These are phyloP conservation scores for Microdon myrmicae DNA, from an alignment of 2,888 invertebrate genomes.

Conservation along the genomic window DNA sequence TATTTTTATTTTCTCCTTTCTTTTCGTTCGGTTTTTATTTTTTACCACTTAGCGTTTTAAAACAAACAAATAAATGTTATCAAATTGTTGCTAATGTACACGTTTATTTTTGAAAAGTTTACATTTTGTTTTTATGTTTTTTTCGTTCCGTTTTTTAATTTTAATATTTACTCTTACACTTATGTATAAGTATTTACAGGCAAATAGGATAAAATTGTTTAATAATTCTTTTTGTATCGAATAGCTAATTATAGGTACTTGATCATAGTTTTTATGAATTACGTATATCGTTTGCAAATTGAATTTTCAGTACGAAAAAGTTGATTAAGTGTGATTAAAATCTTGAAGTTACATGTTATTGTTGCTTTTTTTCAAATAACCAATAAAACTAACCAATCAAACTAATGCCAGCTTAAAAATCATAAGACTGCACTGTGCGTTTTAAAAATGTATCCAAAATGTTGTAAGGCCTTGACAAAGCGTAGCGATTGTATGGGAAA, in stretches of 20 bases:
- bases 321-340: not conserved
- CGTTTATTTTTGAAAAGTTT: slow-evolving; percentile 25
- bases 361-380: slow-evolving; percentile 4
- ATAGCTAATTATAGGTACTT: slow-evolving; percentile 49
- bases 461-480: no score
- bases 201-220: slow-evolving; percentile 25
- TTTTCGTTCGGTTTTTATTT: slow-evolving; percentile 7
- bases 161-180: not conserved
- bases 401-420: no score
- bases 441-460: no score
- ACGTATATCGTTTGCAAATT: slow-evolving; percentile 55
- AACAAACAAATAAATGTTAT: slow-evolving; percentile 10
- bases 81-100: slow-evolving; percentile 32
- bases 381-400: no score
- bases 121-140: slow-evolving; percentile 22
- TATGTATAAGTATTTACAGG: slow-evolving; percentile 56
- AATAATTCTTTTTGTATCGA: slow-evolving; percentile 27
- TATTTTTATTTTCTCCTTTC: slow-evolving; percentile 9
- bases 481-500: no score
- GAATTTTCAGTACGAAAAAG: slow-evolving; percentile 28
- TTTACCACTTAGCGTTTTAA: slow-evolving; percentile 11
- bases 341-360: not conserved
- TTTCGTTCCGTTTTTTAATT: slow-evolving; percentile 42
- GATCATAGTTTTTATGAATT: slow-evolving; percentile 53
- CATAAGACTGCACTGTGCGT: no score